A percentile compares a stretch with the other conserved stretches of the same genome.
phyloP scores from a whole-genome alignment of 2,797 vertebrate species.

The Chelidonichthys spinosus region DNA sequence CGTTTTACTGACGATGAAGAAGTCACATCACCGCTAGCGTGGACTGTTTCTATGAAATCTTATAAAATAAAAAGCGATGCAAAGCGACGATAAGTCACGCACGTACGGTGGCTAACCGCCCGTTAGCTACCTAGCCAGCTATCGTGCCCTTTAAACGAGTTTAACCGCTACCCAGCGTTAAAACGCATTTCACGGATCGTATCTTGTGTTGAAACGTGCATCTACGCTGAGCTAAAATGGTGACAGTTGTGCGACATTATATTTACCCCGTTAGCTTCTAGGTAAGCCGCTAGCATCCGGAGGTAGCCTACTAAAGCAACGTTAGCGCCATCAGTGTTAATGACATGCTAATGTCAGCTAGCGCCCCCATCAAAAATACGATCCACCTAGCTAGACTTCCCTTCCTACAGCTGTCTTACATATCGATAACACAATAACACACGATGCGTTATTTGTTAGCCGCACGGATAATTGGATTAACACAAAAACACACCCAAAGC shows the following conservation, averaged over 20 bases:
- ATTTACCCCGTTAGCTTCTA: neutral
- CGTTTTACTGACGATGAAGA: neutral
- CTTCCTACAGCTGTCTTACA: accelerated
- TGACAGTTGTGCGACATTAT: neutral
- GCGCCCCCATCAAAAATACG: neutral
- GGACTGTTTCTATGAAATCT: accelerated
- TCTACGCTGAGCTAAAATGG: accelerated
- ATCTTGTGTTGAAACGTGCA: accelerated
- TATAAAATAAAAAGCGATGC: neutral
- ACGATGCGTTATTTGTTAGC: accelerated
- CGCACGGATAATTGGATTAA: slow-evolving; percentile 10
- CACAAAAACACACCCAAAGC: neutral
- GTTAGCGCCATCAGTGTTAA: slow-evolving; percentile 17
- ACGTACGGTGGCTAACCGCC: slow-evolving; percentile 3
- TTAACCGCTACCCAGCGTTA: too few species aligned
- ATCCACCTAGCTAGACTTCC: too few species aligned
- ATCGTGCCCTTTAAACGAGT: neutral
- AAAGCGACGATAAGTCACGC: neutral
- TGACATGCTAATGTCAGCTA: slow-evolving; percentile 31
- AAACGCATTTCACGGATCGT: accelerated
- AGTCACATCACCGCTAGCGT: accelerated
- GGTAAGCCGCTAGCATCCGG: neutral
- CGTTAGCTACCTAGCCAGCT: neutral
- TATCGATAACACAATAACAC: accelerated
- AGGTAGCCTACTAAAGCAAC: slow-evolving; percentile 32